These are phyloP conservation scores for Heliconius aoede DNA, from an alignment of 2,888 invertebrate species.

Conservation along the genomic window DNA sequence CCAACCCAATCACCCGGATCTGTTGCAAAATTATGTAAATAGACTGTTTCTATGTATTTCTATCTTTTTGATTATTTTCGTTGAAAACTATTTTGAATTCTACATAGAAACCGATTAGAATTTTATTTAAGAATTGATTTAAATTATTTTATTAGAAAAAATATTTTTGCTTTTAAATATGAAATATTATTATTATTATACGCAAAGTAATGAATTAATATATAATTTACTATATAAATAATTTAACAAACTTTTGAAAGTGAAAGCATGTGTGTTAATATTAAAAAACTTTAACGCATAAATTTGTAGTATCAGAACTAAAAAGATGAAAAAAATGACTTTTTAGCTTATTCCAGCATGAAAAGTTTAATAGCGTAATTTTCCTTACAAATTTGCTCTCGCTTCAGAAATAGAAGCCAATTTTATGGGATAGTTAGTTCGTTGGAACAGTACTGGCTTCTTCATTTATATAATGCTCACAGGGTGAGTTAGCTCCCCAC, in stretches of 20 bases:
- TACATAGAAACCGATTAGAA: neutral
- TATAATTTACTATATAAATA: neutral
- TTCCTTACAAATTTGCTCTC: slow-evolving; percentile 40
- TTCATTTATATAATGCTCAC: slow-evolving; percentile 41
- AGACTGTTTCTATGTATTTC: neutral
- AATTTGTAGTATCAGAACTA: slow-evolving; percentile 31
- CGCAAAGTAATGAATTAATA: neutral
- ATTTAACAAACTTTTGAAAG: neutral
- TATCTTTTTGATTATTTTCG: neutral
- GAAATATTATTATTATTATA: neutral
- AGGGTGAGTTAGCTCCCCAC: slow-evolving; percentile 31
- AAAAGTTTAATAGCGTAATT: slow-evolving; percentile 43
- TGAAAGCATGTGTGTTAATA: slow-evolving; percentile 9
- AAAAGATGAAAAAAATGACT: slow-evolving; percentile 32
- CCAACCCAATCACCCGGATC: slow-evolving; percentile 97
- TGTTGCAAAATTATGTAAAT: slow-evolving; percentile 95
- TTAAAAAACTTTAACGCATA: slow-evolving; percentile 17
- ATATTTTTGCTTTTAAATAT: too few relatives aligned
- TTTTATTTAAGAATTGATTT: too few relatives aligned
- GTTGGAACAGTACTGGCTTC: slow-evolving; percentile 38
- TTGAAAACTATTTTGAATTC: neutral
- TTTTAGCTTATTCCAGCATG: slow-evolving; percentile 32
- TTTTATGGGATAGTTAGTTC: slow-evolving; percentile 43
- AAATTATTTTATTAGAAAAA: too few relatives aligned
- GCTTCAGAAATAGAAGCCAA: slow-evolving; percentile 42